Evolutionary conservation across 2,888 invertebrate genomes (phyloP).

Genomic region (Ophion costatus): DNA sequence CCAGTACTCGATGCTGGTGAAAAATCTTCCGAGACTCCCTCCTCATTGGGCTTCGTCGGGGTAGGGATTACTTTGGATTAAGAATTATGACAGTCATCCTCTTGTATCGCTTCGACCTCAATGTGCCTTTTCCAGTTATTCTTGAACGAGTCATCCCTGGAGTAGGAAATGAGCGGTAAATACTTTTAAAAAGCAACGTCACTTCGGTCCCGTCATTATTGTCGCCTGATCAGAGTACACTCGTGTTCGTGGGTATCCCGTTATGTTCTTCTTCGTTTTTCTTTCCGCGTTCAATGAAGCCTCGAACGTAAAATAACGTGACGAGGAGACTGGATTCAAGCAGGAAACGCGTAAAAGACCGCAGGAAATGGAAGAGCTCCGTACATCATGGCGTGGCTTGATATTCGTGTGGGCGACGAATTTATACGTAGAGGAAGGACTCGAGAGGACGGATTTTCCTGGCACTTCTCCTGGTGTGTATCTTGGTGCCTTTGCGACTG

Average conservation of each 20-base stretch:
- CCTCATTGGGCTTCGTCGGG: background rate
- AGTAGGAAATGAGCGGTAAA: background rate
- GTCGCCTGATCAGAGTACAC: background rate
- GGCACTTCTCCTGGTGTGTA: conserved; percentile 41
- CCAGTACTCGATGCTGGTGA: conserved; percentile 26
- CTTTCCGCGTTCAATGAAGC: background rate
- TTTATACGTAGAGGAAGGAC: conserved; percentile 47
- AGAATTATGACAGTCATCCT: background rate
- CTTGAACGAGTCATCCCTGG: background rate
- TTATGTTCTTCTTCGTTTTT: conserved; percentile 5
- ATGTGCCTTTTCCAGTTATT: conserved; percentile 5
- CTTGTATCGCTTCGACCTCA: background rate
- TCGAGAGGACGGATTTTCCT: conserved; percentile 43
- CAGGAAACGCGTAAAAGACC: conserved; percentile 42
- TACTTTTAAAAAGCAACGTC: background rate
- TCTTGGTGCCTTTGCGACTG: conserved; percentile 65
- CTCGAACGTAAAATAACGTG: background rate
- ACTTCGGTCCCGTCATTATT: background rate
- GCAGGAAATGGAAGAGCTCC: conserved; percentile 59
- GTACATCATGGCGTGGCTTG: conserved; percentile 26
- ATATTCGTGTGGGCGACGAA: conserved; percentile 49
- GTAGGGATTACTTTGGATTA: background rate
- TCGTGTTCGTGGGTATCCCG: conserved; percentile 7
- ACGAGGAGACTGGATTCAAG: conserved; percentile 22
- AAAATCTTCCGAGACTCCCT: background rate